Conservation (phyloP, 2,888 invertebrate genomes). For the Vanessa cardui region DNA sequence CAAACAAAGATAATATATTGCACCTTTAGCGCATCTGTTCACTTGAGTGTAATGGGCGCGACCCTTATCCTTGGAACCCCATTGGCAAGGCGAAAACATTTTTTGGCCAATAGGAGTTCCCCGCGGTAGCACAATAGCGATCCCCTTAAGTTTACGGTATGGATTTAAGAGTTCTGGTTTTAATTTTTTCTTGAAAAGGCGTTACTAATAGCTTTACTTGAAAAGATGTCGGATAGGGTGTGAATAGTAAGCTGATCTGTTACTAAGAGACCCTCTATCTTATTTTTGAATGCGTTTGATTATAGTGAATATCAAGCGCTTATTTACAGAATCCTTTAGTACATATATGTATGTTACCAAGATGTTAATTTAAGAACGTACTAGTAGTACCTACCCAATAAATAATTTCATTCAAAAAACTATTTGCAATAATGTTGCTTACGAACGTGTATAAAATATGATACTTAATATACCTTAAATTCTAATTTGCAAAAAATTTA, state of each 20-base stretch:
- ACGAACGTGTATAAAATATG: no score
- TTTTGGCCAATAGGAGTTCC: constrained; percentile 61
- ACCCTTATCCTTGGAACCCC: constrained; percentile 58
- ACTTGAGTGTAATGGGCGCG: constrained; percentile 48
- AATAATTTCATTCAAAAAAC: no score
- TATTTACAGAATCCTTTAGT: neutral
- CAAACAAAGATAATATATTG: constrained; percentile 57
- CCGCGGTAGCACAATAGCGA: constrained; percentile 51
- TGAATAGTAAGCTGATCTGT: constrained; percentile 15
- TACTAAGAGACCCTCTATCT: constrained; percentile 10
- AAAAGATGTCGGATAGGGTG: constrained; percentile 18
- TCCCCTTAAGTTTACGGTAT: constrained; percentile 52
- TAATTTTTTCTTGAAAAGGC: constrained; percentile 41
- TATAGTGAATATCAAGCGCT: neutral
- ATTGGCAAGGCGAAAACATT: constrained; percentile 56
- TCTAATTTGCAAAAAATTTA: no score
- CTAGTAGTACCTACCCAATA: no score
- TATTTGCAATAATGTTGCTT: no score
- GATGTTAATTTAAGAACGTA: no score
- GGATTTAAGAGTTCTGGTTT: constrained; percentile 41
- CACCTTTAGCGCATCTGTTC: constrained; percentile 69
- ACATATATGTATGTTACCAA: no score
- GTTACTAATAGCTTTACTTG: constrained; percentile 26
- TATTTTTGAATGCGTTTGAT: neutral
- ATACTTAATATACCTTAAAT: no score